These are phyloP conservation scores for Vesta saturnalis DNA, from an alignment of 2,888 invertebrate species.

Conservation along the genomic window DNA sequence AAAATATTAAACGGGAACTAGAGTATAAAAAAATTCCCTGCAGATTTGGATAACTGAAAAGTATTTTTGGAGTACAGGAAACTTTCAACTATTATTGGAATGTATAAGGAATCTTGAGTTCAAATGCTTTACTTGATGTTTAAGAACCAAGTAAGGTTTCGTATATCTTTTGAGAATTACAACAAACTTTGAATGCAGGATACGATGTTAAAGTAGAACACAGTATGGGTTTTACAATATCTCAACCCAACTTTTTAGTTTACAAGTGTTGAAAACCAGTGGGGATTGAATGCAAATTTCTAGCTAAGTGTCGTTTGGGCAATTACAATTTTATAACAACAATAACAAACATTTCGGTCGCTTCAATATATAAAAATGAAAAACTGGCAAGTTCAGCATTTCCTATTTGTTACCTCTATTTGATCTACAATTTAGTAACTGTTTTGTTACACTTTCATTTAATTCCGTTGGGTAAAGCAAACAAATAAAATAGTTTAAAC, in stretches of 20 bases:
- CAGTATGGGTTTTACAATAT: conserved; percentile 29
- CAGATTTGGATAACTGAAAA: too few relatives aligned
- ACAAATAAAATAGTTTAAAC: conserved; percentile 37
- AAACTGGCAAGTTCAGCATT: conserved; percentile 3
- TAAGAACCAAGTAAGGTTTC: conserved; percentile 26
- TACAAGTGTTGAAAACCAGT: conserved; percentile 20
- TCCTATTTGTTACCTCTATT: conserved; percentile 18
- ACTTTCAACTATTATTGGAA: neutral
- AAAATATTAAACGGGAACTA: too few relatives aligned
- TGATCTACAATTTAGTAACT: conserved; percentile 28
- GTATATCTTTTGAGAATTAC: conserved; percentile 25
- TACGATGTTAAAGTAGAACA: conserved; percentile 23
- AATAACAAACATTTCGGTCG: too few relatives aligned
- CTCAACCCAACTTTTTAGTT: conserved; percentile 27
- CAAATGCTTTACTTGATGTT: conserved; percentile 12
- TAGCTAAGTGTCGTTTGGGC: neutral
- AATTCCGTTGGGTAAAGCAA: conserved; percentile 23
- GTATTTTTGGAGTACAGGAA: neutral
- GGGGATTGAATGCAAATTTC: conserved; percentile 27
- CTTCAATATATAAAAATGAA: neutral
- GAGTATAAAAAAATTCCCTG: too few relatives aligned
- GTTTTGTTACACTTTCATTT: conserved; percentile 32
- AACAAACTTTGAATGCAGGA: conserved; percentile 27
- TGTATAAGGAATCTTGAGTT: neutral
- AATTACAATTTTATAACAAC: neutral